A percentile compares a stretch with the other conserved stretches of the same genome.
These are phyloP conservation scores for Cheilosia grossa DNA, from an alignment of 2,888 invertebrate genomes.

Conservation along the genomic window DNA sequence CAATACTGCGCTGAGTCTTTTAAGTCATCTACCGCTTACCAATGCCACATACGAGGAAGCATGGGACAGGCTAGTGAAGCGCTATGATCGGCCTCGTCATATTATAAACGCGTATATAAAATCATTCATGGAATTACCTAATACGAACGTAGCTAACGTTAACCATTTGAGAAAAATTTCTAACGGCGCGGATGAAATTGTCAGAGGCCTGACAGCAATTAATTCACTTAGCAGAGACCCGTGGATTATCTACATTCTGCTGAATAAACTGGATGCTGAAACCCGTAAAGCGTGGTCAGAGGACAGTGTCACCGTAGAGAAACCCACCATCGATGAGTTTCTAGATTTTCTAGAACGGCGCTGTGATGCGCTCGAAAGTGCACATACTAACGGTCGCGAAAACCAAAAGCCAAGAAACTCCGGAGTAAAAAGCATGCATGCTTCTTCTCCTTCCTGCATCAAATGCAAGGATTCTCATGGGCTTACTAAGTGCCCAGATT, in stretches of 20 bases:
- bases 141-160: neutral
- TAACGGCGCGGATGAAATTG: constrained; percentile 52
- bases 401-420: too few species aligned
- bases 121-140: constrained; percentile 16
- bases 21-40: constrained; percentile 8
- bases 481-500: neutral
- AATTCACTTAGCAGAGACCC: constrained; percentile 30
- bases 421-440: too few species aligned
- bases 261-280: constrained; percentile 42
- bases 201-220: constrained; percentile 25
- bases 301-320: constrained; percentile 7
- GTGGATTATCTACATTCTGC: constrained; percentile 41
- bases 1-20: constrained; percentile 5
- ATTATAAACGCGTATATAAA: constrained; percentile 25
- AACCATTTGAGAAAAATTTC: constrained; percentile 35
- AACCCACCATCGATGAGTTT: constrained; percentile 15
- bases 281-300: constrained; percentile 36
- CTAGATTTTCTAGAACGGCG: constrained; percentile 32
- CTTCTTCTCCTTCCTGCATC: too few species aligned
- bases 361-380: constrained; percentile 51
- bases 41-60: constrained; percentile 8
- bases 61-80: constrained; percentile 31
- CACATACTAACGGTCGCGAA: too few species aligned
- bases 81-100: constrained; percentile 24
- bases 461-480: neutral